These are phyloP conservation scores for Pandemis heparana DNA, from an alignment of 2,888 invertebrate species.

Conservation along the genomic window DNA sequence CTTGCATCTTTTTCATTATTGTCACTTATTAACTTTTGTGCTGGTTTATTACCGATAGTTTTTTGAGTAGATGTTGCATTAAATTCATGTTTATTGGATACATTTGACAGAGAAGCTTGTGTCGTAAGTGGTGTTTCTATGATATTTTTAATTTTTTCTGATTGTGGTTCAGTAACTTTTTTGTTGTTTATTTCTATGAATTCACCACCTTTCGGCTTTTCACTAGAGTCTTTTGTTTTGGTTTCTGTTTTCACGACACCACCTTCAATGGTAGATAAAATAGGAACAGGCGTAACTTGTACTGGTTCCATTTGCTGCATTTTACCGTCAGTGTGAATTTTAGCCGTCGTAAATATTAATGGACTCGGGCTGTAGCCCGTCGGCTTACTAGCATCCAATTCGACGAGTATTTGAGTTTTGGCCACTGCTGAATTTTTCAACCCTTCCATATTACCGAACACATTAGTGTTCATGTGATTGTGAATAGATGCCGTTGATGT, in stretches of 20 bases:
- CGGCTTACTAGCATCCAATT: conserved; percentile 66
- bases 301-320: conserved; percentile 72
- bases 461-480: conserved; percentile 74
- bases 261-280: conserved; percentile 73
- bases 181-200: not conserved
- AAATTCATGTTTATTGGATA: conserved; percentile 8
- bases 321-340: conserved; percentile 75
- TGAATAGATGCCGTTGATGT: conserved; percentile 53
- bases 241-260: conserved; percentile 57
- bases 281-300: conserved; percentile 73
- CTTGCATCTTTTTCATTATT: conserved; percentile 12
- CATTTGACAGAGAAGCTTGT: not conserved
- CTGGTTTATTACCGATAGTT: not conserved
- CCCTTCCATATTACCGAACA: conserved; percentile 59
- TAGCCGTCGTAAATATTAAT: conserved; percentile 80
- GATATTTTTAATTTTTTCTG: not conserved
- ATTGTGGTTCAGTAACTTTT: not conserved
- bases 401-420: conserved; percentile 70
- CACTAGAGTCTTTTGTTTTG: conserved; percentile 40
- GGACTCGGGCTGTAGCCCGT: conserved; percentile 63
- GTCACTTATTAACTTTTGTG: conserved; percentile 13
- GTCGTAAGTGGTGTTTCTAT: not conserved
- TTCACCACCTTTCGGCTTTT: conserved; percentile 23
- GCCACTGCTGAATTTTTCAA: conserved; percentile 52
- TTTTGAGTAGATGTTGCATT: not conserved